Conservation (phyloP, 2,888 invertebrate genomes). For the Drosophila mimica region DNA sequence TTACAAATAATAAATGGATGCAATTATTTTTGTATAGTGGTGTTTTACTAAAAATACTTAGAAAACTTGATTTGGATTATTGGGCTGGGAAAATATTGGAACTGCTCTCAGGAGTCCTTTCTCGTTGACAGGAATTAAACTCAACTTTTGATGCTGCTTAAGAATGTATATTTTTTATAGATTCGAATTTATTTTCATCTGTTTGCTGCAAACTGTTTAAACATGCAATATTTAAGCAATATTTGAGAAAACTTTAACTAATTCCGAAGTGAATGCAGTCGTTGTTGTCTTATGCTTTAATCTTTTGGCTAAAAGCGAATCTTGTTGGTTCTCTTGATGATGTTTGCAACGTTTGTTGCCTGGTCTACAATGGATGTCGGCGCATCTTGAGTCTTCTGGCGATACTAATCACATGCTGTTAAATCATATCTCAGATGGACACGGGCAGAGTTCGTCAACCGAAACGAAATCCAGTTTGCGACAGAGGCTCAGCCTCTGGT, state of each 20-base stretch:
- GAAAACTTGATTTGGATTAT: not conserved
- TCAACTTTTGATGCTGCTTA: too few species aligned
- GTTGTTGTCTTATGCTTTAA: not conserved
- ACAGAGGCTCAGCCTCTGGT: conserved; percentile 11
- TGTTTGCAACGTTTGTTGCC: conserved; percentile 34
- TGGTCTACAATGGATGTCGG: conserved; percentile 9
- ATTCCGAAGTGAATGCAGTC: not conserved
- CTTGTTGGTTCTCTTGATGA: conserved; percentile 17
- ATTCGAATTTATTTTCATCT: too few species aligned
- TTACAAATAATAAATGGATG: not conserved
- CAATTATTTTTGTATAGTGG: not conserved
- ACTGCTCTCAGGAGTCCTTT: too few species aligned
- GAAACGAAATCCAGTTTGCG: conserved; percentile 46
- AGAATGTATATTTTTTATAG: too few species aligned
- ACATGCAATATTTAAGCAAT: not conserved
- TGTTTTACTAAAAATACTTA: not conserved
- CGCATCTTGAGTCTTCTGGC: conserved; percentile 31
- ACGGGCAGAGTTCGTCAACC: conserved; percentile 14
- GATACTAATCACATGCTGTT: conserved; percentile 53
- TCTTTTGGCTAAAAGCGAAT: conserved; percentile 12
- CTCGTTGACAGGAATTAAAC: not conserved
- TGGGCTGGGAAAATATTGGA: not conserved
- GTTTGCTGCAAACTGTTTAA: too few species aligned
- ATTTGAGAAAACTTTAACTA: not conserved
- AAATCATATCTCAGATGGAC: conserved; percentile 53